phyloP scores from a whole-genome alignment of 2,888 invertebrate genomes.

The Cabera pusaria region DNA sequence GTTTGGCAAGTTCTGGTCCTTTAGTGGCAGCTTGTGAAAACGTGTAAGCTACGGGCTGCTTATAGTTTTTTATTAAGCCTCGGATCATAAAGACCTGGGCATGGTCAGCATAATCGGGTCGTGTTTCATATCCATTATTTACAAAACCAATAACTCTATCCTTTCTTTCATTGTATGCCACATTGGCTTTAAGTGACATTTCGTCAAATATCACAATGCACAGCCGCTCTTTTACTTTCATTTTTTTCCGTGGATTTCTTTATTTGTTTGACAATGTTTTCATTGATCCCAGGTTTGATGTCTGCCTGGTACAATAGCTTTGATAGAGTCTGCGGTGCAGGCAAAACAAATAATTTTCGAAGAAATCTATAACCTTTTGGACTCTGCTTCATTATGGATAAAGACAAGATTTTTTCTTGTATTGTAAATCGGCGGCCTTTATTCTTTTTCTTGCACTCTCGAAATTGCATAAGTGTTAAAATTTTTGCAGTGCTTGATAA shows the following conservation, averaged over 20 bases:
- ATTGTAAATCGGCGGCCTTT: not conserved
- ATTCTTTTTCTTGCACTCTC: too few relatives aligned
- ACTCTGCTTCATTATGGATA: not conserved
- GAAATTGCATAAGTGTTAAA: too few relatives aligned
- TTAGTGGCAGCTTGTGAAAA: slow-evolving; percentile 35
- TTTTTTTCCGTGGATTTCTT: slow-evolving; percentile 22
- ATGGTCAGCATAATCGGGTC: slow-evolving; percentile 33
- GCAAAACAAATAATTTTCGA: too few relatives aligned
- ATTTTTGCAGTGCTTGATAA: not conserved
- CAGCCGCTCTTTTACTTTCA: slow-evolving; percentile 26
- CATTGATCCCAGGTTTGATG: slow-evolving; percentile 29
- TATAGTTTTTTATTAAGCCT: slow-evolving; percentile 35
- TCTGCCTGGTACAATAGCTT: not conserved
- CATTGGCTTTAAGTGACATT: slow-evolving; percentile 32
- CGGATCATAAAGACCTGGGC: slow-evolving; percentile 36
- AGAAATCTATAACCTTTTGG: too few relatives aligned
- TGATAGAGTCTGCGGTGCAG: too few relatives aligned
- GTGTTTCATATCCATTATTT: slow-evolving; percentile 19
- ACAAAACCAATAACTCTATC: slow-evolving; percentile 36
- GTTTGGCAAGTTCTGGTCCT: slow-evolving; percentile 29
- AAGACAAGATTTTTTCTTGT: not conserved
- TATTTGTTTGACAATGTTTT: slow-evolving; percentile 31
- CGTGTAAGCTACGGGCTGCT: slow-evolving; percentile 32
- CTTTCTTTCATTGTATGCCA: slow-evolving; percentile 32
- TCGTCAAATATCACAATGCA: slow-evolving; percentile 38